A percentile compares a stretch with the other conserved stretches of the same genome.
phyloP scores from a whole-genome alignment of 2,888 invertebrate genomes.

The Drosophila paranaensis region DNA sequence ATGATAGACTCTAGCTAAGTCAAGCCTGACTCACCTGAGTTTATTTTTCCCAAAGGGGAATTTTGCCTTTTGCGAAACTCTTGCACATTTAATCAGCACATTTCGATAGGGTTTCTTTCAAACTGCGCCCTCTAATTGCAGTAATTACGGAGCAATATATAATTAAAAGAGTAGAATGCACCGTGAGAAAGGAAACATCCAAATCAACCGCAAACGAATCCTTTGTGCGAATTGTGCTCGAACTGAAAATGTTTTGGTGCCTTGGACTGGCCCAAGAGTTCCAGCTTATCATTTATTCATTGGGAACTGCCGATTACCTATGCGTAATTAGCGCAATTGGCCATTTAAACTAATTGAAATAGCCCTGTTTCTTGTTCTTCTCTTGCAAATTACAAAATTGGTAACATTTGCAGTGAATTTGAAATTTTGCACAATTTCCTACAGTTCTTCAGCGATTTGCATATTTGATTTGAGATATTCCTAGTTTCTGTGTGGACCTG shows the following conservation, averaged over 20 bases:
- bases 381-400: background rate
- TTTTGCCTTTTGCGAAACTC: background rate
- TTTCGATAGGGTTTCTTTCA: background rate
- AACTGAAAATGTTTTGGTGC: background rate
- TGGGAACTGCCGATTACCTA: background rate
- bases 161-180: background rate
- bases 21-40: constrained; percentile 31
- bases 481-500: constrained; percentile 45
- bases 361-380: background rate
- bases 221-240: constrained; percentile 5
- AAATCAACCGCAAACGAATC: background rate
- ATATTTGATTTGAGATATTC: background rate
- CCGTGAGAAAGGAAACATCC: background rate
- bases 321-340: constrained; percentile 17
- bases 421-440: background rate
- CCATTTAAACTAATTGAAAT: constrained; percentile 1
- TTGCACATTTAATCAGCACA: background rate
- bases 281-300: constrained; percentile 8
- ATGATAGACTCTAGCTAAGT: constrained; percentile 30
- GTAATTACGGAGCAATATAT: constrained; percentile 1
- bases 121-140: background rate
- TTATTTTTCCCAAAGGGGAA: constrained; percentile 29
- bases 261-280: background rate
- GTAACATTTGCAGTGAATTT: background rate
- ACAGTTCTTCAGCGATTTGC: background rate